Base-by-base conservation (phyloP, 2,888 invertebrate genomes). In the Latrodectus hesperus region DNA sequence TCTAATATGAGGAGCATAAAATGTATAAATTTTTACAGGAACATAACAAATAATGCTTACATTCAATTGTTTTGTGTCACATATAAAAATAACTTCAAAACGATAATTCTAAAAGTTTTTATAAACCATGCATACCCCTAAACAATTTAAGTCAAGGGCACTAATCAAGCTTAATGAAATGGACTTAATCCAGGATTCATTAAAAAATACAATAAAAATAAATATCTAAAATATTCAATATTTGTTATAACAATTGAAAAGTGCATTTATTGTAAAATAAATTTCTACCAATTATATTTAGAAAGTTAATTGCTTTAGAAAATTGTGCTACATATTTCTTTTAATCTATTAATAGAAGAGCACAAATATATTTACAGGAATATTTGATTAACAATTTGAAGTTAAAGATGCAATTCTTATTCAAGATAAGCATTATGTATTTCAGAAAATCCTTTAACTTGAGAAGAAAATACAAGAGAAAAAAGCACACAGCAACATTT, bases 401-500 rank as follows among this genome's bases (percentile, higher is more conserved):
- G 80, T 78, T 72, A 71, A 77, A 73, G 55, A 83, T 76, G 83
- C 71, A 60, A 51, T 67, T 64, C 60, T 83, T 83, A 64, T 71
- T 83, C 60, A 78, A 72, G 73, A 78, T 77, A 78, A 84, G 84
- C 71, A 72, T 78, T 73, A 77, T 16, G 60, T 80, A 86, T 80
- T 80, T 75, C 80, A 71, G 64, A 82, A 83, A 80, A n/a, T 86
- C 73, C 26, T 38, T 73, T 84, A 77, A 78, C 78, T 77, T 65
- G 85, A 80, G 76, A 52, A 74, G 71, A 80, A 86, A 70, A 73
- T 81, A 80, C 75, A 80, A 71, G 85, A 86, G 80, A 79, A 86
- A 86, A 60, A 86, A 86, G 78, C 85, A 86, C 75, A 86, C 53
- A 65, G 75, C 85, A 80, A 86, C 80, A 86, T 86, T 86, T 86